Evolutionary conservation across 2,888 invertebrate genomes (phyloP), one percentile per base, ranked within the genome.

Genomic region (Caradrina kadenii): DNA sequence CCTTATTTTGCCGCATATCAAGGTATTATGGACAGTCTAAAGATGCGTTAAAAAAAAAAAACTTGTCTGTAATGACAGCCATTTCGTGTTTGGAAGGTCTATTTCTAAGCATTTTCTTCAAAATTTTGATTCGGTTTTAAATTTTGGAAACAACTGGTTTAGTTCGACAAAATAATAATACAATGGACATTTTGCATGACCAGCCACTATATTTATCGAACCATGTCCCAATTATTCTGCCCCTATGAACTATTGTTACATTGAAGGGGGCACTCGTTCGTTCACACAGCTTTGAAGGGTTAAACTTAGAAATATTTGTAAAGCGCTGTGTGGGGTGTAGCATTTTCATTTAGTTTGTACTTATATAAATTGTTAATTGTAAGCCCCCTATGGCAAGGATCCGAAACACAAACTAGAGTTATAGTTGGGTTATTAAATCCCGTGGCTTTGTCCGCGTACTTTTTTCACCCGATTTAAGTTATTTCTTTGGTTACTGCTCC

Each of bases 31-130:
- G 59, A 0, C 15, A 0, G 0, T 7, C 39, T 42, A n/a, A 52
- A 11, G 11, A 49, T 49, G 54, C 26, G 21, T 49, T 65, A 4
- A 22, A 35, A 59, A 56, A 39, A 78, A 56, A 39, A 56, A 65
- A 73, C 53, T 65, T 79, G 73, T n/a, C 49, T 61, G 26, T 26
- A 26, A 54, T 11, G 4, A n/a, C 42, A 19, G 31, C 52, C 35
- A 58, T 61, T 45, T 15, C 1, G 45, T 17, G 13, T 53, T 64
- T 35, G 6, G 42, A 31, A 53, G 26, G 26, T 26, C 26, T 10
- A 26, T 11, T 17, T 17, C 1, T 17, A 6, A 11, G 17, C 17
- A 17, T 45, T 45, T 45, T 17, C 15, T 17, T 5, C 11, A 3
- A 45, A 45, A 45, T 45, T 26, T 2, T 26, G 26, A 3, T 26